Evolutionary conservation across 2,888 invertebrate species (phyloP).

Genomic region (Norana najaformis): DNA sequence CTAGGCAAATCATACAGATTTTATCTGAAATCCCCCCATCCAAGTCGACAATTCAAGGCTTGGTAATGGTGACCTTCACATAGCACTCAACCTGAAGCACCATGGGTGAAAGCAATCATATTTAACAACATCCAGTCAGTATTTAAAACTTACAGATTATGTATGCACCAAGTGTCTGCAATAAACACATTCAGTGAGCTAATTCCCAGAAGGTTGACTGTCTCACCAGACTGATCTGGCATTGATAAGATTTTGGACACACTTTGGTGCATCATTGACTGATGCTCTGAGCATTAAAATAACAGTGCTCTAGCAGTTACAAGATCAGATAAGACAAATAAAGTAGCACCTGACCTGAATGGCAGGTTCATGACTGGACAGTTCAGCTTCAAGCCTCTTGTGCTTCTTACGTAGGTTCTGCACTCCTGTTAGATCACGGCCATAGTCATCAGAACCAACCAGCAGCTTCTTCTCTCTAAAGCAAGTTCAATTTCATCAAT

Average conservation of each 20-base stretch:
- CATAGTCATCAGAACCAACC: conserved; percentile 96
- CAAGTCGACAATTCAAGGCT: not conserved
- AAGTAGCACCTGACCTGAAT: conserved; percentile 75
- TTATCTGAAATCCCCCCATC: not conserved
- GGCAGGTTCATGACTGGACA: conserved; percentile 95
- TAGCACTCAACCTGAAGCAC: not conserved
- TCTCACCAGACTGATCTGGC: not conserved
- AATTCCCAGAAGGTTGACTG: not conserved
- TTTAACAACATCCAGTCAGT: not conserved
- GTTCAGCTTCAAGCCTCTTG: conserved; percentile 95
- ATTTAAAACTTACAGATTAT: not conserved
- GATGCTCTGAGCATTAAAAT: not conserved
- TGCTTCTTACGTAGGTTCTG: conserved; percentile 98
- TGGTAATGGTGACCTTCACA: not conserved
- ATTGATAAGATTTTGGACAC: not conserved
- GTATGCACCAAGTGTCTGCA: not conserved
- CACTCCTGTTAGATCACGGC: conserved; percentile 94
- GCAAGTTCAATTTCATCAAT: conserved; percentile 63
- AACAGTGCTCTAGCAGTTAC: not conserved
- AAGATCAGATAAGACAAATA: not conserved
- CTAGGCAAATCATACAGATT: not conserved
- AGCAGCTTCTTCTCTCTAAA: conserved; percentile 85
- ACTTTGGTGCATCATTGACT: not conserved
- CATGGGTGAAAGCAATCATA: not conserved
- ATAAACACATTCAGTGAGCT: not conserved